A percentile compares a stretch with the other conserved stretches of the same genome.
These are phyloP conservation scores for Nannobrachium achirus DNA, from an alignment of 2,113 vertebrate genomes.

Conservation along the genomic window DNA sequence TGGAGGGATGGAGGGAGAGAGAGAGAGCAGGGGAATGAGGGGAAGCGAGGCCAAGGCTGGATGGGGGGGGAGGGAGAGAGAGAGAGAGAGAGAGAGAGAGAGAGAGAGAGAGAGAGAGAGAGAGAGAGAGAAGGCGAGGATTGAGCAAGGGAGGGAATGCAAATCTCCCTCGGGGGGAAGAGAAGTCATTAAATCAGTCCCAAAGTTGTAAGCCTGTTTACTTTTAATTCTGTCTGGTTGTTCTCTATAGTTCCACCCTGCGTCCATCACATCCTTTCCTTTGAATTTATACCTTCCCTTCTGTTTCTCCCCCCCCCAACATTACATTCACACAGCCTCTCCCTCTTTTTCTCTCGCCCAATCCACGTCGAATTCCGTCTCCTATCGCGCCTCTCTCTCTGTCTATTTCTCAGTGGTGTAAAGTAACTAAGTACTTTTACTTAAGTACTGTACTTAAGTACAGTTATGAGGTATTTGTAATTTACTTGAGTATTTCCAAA, in stretches of 20 bases:
- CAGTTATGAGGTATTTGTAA: no score
- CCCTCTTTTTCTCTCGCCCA: no score
- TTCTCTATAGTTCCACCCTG: not conserved
- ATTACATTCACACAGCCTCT: no score
- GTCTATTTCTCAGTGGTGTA: no score
- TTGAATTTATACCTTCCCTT: not conserved
- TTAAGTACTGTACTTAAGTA: no score
- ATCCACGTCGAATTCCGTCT: no score
- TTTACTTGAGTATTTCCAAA: no score
- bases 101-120: not conserved
- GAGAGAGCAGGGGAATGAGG: no score
- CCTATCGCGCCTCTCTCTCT: not conserved
- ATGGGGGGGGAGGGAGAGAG: not conserved
- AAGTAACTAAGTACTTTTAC: no score
- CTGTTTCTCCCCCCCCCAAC: not conserved
- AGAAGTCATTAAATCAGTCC: not conserved
- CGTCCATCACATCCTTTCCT: not conserved
- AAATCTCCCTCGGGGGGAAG: not conserved
- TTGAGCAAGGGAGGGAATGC: not conserved
- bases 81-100: not conserved
- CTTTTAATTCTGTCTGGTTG: conserved; percentile 1
- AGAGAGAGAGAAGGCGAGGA: not conserved
- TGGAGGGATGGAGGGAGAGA: not conserved
- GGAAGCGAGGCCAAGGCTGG: no score
- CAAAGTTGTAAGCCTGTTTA: not conserved